Evolutionary conservation across 2,113 vertebrate species (phyloP).

Genomic region (Forbesichthys agassizii): DNA sequence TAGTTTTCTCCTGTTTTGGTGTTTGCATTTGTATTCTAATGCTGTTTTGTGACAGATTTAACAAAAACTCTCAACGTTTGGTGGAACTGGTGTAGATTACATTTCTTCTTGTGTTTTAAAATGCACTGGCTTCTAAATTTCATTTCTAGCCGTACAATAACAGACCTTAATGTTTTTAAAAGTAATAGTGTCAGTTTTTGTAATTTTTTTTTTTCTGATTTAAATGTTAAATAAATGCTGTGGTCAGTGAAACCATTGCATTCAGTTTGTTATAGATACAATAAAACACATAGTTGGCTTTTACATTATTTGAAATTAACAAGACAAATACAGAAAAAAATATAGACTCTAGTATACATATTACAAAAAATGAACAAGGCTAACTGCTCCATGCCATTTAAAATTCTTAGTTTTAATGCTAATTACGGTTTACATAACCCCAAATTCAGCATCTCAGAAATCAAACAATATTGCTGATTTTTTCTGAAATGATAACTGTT

Average conservation of each 20-base stretch:
- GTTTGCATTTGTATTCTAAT: slow-evolving; percentile 35
- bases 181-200: slow-evolving; percentile 25
- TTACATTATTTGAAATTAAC: not conserved
- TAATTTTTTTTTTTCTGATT: slow-evolving; percentile 45
- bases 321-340: too few relatives aligned
- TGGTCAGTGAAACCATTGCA: slow-evolving; percentile 18
- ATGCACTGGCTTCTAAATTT: slow-evolving; percentile 30
- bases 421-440: too few relatives aligned
- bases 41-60: slow-evolving; percentile 53
- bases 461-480: too few relatives aligned
- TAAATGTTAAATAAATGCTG: slow-evolving; percentile 38
- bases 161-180: slow-evolving; percentile 25
- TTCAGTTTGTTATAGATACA: slow-evolving; percentile 10
- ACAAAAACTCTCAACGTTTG: slow-evolving; percentile 26
- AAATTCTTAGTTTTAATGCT: too few relatives aligned
- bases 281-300: not conserved
- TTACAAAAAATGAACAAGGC: too few relatives aligned
- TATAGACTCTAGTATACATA: too few relatives aligned
- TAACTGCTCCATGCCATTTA: too few relatives aligned
- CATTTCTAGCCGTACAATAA: slow-evolving; percentile 35
- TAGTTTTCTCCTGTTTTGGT: slow-evolving; percentile 22
- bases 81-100: slow-evolving; percentile 13
- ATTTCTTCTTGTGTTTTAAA: slow-evolving; percentile 43
- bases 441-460: too few relatives aligned
- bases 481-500: too few relatives aligned